Base-by-base conservation (phyloP, 2,797 vertebrate species). In the Ctenochaetus hawaiiensis region DNA sequence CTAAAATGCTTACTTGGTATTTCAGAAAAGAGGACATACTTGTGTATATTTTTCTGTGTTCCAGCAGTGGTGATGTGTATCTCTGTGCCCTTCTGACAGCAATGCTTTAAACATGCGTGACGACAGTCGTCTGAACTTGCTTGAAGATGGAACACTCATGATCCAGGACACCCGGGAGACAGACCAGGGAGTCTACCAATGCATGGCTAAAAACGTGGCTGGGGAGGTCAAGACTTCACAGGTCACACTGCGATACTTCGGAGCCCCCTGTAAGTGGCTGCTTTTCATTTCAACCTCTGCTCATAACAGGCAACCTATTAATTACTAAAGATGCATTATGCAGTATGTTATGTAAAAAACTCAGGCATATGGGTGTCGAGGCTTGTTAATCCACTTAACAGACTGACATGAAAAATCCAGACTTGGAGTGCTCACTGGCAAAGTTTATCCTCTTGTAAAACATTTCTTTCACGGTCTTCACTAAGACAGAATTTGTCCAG, bases 121-220 rank as follows among this genome's bases (percentile, higher is more conserved):
- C 6, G 97, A 99, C 87, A 96, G 96, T 16, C 97, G 98, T 77
- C 89, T 99, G 72, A 99, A 99, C 92, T 93, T 99, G 83, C 93
- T 99, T 82, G 98, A 99, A 62, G 98, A 99, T 2, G 98, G 98
- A 10, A 99, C 98, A 0, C 91, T 99, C 81, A 99, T 99, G 98
- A 99, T 99, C 89, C 97, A 97, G 86, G 95, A 99, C 92, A 98
- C 98, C 0, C 95, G 96, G 83, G 98, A 99, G 92, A 96, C 97
- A 0, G 98, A 99, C 86, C 96, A 99, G 93, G 98, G 98, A 22
- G 94, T 98, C 52, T 99, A 99, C 89, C 98, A 99, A 65, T 99
- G 98, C 88, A 99, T 99, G 98, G 98, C 98, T 44, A 99, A 97
- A 87, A 99, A 99, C 3, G 96, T 97, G 69, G 98, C 98, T 0